Base-by-base conservation (phyloP, 2,888 invertebrate genomes). In the Netelia inedita region DNA sequence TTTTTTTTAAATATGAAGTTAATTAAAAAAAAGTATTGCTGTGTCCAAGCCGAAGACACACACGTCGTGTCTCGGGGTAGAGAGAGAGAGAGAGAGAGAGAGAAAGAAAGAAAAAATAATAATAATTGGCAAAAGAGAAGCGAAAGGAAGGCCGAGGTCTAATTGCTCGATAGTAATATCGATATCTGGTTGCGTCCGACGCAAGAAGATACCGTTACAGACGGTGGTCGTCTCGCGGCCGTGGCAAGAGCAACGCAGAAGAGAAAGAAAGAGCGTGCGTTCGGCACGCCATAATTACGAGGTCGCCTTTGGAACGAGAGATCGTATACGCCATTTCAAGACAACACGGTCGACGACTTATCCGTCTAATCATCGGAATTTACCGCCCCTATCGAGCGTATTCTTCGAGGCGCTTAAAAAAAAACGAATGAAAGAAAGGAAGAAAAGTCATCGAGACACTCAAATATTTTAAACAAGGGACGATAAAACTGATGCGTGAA, bases 341-440 rank as follows among this genome's bases (percentile, higher is more conserved):
- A 46, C 46, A 14, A 10, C 46, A 46, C 57, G 35, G 35, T 35
- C 35, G 65, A 76, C 73, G 72, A 76, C 75, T 80, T 76, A 76
- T 84, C 61, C 63, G 73, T 63, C 76, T 82, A 85, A 85, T 87
- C 78, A 83, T 83, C 75, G 84, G 82, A 86, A 87, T 83, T 85
- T 79, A 82, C 73, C 76, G 81, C 75, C 69, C 35, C 66, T 69
- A 53, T 73, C 72, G 61, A 74, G 35, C 14, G 6, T 61, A 50
- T 65, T 50, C 6, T 53, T 19, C 76, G 57, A 55, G 71, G 66
- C 59, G 71, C 69, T 74, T 50, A 79, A 74, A 83, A 72, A 79
- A 23, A 68, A 74, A 43, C 1, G 6, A 41, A 61, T 0, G 46
- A 53, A 21, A 73, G 14, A 73, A 59, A 74, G 21, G 14, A 16